phyloP scores from a whole-genome alignment of 2,888 invertebrate species.

The Epicampocera succincta region DNA sequence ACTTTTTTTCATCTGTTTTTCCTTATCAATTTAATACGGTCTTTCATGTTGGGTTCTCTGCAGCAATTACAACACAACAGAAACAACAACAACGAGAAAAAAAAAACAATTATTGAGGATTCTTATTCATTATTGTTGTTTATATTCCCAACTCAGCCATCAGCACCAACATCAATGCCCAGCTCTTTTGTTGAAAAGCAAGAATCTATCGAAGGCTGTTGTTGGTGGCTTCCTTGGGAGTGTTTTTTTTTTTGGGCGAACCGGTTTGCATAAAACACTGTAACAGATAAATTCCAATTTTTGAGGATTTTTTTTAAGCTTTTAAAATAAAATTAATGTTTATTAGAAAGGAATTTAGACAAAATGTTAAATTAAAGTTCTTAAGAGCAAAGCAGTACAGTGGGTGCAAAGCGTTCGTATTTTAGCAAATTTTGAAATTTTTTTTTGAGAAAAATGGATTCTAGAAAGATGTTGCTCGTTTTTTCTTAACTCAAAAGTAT shows the following conservation, averaged over 20 bases:
- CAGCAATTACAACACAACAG: conserved; percentile 59
- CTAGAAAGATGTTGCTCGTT: too few relatives aligned
- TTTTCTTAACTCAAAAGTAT: too few relatives aligned
- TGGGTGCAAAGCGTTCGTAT: too few relatives aligned
- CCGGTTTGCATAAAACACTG: conserved; percentile 31
- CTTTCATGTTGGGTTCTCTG: conserved; percentile 8
- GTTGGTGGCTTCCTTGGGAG: conserved; percentile 21
- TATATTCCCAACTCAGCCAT: conserved; percentile 24
- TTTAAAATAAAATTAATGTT: conserved; percentile 59
- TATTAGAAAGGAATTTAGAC: not conserved
- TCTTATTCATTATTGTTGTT: conserved; percentile 33
- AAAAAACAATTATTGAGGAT: conserved; percentile 48
- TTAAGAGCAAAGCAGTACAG: not conserved
- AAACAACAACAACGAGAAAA: not conserved
- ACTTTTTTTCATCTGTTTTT: not conserved
- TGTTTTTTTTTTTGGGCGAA: too few relatives aligned
- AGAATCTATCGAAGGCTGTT: conserved; percentile 47
- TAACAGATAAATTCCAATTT: conserved; percentile 51
- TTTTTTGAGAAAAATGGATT: too few relatives aligned
- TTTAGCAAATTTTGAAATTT: too few relatives aligned
- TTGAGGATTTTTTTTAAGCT: conserved; percentile 9
- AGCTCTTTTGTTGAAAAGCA: not conserved
- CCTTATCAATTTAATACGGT: conserved; percentile 21
- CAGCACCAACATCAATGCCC: conserved; percentile 19
- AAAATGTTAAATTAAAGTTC: not conserved